Conservation (phyloP, 2,797 vertebrate genomes). For the Poecilia wingei region DNA sequence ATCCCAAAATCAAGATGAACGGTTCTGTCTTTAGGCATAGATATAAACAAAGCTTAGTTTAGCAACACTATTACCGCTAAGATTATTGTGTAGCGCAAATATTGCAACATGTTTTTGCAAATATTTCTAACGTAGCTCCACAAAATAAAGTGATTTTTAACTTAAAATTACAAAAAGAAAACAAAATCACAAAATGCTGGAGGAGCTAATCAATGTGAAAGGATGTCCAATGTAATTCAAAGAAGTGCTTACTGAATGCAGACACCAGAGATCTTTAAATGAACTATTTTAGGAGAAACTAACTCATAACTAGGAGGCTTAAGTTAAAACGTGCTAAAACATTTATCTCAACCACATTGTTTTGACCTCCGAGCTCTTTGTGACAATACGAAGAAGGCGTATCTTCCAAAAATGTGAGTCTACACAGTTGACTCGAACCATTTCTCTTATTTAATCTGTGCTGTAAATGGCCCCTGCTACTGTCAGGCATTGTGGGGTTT, state of each 20-base stretch:
- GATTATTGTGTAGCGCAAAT: too few species aligned
- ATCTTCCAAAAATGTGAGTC: neutral
- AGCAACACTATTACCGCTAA: too few species aligned
- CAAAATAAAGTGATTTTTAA: too few species aligned
- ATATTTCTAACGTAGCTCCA: neutral
- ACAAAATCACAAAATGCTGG: too few species aligned
- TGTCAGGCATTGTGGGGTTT: neutral
- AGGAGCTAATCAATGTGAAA: too few species aligned
- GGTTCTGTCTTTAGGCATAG: neutral
- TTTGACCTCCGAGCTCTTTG: neutral
- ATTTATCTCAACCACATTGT: neutral
- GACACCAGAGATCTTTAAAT: neutral
- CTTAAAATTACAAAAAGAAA: too few species aligned
- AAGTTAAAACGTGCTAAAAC: neutral
- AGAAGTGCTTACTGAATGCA: too few species aligned
- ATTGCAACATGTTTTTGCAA: neutral
- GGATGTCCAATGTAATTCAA: too few species aligned
- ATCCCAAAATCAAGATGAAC: neutral
- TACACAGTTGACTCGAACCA: neutral
- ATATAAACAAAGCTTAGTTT: neutral
- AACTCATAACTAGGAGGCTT: neutral
- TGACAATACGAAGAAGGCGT: neutral
- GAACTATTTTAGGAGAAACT: neutral
- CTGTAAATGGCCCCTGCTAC: neutral
- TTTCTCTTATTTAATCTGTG: neutral